Percentiles rank a stretch among this genome's conserved stretches.
phyloP scores from a whole-genome alignment of 2,888 invertebrate species.

The Xestia sexstrigata region DNA sequence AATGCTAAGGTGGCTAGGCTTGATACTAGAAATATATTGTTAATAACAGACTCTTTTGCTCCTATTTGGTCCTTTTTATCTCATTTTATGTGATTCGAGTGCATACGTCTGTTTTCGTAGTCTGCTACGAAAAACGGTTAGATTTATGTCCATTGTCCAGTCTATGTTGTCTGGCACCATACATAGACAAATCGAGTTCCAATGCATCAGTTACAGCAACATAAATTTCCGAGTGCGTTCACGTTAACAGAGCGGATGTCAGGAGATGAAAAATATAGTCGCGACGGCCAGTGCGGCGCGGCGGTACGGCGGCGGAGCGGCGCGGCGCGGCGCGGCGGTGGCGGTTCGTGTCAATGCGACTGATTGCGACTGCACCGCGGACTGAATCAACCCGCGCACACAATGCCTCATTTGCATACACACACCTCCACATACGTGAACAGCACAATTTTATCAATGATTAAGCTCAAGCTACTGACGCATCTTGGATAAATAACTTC shows the following conservation, averaged over 20 bases:
- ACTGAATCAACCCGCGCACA: conserved; percentile 74
- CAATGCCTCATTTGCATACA: conserved; percentile 79
- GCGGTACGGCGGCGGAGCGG: conserved; percentile 38
- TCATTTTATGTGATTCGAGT: neutral
- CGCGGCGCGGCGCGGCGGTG: conserved; percentile 49
- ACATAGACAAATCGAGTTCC: conserved; percentile 51
- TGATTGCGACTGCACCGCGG: conserved; percentile 75
- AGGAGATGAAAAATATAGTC: conserved; percentile 81
- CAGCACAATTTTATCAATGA: conserved; percentile 72
- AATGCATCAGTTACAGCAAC: conserved; percentile 69
- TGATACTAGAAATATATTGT: conserved; percentile 46
- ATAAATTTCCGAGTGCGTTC: conserved; percentile 77
- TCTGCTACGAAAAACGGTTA: conserved; percentile 21
- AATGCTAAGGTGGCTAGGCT: conserved; percentile 61
- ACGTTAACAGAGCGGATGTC: conserved; percentile 78
- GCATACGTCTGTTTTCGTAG: conserved; percentile 6
- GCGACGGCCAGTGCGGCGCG: conserved; percentile 57
- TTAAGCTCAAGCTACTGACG: conserved; percentile 67
- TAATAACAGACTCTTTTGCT: neutral
- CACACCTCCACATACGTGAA: conserved; percentile 64
- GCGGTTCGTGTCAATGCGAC: conserved; percentile 75
- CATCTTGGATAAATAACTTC: conserved; percentile 63
- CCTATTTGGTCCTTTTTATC: neutral
- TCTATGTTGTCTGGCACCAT: conserved; percentile 33
- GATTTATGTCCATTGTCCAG: conserved; percentile 29